Evolutionary conservation across 2,113 vertebrate genomes (phyloP).

Genomic region (Otis tarda): DNA sequence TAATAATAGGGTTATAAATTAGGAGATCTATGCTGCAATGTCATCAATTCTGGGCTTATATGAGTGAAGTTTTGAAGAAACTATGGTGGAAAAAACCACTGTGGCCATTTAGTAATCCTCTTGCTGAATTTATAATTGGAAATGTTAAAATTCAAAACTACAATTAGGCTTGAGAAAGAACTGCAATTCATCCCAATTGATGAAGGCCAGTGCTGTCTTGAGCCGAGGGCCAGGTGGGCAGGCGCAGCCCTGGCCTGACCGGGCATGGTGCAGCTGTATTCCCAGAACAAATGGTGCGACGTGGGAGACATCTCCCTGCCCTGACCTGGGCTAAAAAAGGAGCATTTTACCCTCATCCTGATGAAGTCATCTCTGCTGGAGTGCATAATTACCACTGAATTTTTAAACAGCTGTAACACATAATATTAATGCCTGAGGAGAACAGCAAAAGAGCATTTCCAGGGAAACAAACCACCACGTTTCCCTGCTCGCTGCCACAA

Average conservation of each 20-base stretch:
- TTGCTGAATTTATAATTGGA: not conserved
- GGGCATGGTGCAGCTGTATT: not conserved
- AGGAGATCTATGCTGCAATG: not conserved
- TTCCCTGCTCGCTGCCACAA: not conserved
- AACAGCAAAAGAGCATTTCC: constrained; percentile 42
- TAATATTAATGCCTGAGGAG: constrained; percentile 31
- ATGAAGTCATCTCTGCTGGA: constrained; percentile 1
- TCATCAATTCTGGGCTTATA: not conserved
- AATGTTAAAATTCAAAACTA: not conserved
- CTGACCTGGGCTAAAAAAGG: not conserved
- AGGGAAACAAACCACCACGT: constrained; percentile 1
- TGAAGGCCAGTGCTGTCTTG: not conserved
- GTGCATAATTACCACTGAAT: constrained; percentile 41
- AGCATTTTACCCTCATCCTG: not conserved
- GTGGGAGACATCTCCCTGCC: not conserved
- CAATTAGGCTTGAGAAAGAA: not conserved
- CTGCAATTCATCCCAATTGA: not conserved
- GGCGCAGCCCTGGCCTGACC: not conserved
- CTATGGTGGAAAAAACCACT: not conserved
- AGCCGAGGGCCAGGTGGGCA: not conserved
- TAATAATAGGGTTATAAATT: not conserved
- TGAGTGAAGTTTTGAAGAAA: not conserved
- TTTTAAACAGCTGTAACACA: constrained; percentile 48
- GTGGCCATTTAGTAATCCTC: not conserved
- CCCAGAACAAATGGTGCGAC: not conserved